Evolutionary conservation across 2,797 vertebrate genomes (phyloP).

Genomic region (Myioborus melanocephalus): DNA sequence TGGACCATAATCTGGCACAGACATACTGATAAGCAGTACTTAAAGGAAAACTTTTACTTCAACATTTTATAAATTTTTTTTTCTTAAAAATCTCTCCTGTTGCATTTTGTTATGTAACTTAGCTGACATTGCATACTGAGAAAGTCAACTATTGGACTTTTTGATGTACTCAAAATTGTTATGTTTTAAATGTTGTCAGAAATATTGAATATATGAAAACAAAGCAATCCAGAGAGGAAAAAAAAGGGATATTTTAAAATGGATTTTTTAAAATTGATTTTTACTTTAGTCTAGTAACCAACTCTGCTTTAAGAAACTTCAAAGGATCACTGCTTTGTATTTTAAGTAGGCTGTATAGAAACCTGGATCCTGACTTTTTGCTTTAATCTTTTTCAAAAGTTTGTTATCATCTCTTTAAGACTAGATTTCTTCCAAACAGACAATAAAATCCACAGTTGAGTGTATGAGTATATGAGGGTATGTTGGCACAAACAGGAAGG

Average conservation of each 20-base stretch:
- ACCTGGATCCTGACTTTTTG: background rate
- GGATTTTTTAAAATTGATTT: background rate
- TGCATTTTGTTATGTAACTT: background rate
- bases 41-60: background rate
- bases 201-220: background rate
- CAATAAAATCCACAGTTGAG: background rate
- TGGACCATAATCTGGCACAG: background rate
- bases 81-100: fast-evolving
- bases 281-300: background rate
- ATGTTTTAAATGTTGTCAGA: background rate
- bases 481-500: background rate
- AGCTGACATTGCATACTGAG: background rate
- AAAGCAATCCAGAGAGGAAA: background rate
- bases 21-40: fast-evolving
- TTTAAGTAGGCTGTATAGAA: background rate
- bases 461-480: fast-evolving
- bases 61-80: background rate
- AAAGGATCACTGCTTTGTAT: background rate
- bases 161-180: background rate
- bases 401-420: background rate
- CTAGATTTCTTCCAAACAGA: background rate
- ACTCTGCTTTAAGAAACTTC: background rate
- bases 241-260: fast-evolving
- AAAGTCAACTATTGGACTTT: background rate
- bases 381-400: background rate